phyloP scores from a whole-genome alignment of 2,797 vertebrate species.

The Knipowitschia caucasica region DNA sequence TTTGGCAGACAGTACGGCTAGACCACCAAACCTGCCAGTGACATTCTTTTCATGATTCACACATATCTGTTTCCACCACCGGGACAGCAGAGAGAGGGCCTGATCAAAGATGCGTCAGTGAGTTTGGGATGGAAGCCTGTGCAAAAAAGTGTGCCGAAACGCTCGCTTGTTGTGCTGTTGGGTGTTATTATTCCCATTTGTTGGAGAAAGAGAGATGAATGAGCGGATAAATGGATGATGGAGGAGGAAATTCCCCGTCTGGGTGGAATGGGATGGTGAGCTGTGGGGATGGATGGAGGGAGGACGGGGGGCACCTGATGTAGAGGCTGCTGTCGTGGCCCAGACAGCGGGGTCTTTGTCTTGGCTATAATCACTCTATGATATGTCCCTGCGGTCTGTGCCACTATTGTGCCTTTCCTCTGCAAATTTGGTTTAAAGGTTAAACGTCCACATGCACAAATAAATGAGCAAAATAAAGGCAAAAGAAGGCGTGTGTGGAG shows the following conservation, averaged over 20 bases:
- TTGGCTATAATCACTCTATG: conserved; percentile 73
- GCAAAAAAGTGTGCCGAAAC: conserved; percentile 26
- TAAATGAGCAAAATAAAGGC: conserved; percentile 12
- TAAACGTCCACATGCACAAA: conserved; percentile 21
- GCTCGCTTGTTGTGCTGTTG: conserved; percentile 66
- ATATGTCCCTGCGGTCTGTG: conserved; percentile 45
- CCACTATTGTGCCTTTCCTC: conserved; percentile 41
- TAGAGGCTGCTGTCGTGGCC: conserved; percentile 70
- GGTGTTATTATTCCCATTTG: conserved; percentile 75
- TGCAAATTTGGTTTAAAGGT: conserved; percentile 36
- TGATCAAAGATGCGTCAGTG: conserved; percentile 61
- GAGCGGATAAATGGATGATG: conserved; percentile 70
- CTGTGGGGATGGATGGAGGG: conserved; percentile 51
- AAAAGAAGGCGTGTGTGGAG: background rate
- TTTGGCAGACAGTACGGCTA: conserved; percentile 67
- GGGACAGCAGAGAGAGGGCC: conserved; percentile 48
- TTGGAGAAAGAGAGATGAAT: conserved; percentile 66
- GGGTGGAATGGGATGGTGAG: conserved; percentile 70
- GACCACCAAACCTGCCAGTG: conserved; percentile 67
- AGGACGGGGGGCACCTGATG: conserved; percentile 68
- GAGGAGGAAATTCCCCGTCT: conserved; percentile 71
- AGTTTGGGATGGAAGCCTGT: conserved; percentile 51
- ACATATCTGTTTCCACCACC: conserved; percentile 62
- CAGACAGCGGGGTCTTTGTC: conserved; percentile 74
- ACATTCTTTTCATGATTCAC: conserved; percentile 70